These are phyloP conservation scores for Polymixis flavicincta DNA, from an alignment of 2,888 invertebrate genomes.

Conservation along the genomic window DNA sequence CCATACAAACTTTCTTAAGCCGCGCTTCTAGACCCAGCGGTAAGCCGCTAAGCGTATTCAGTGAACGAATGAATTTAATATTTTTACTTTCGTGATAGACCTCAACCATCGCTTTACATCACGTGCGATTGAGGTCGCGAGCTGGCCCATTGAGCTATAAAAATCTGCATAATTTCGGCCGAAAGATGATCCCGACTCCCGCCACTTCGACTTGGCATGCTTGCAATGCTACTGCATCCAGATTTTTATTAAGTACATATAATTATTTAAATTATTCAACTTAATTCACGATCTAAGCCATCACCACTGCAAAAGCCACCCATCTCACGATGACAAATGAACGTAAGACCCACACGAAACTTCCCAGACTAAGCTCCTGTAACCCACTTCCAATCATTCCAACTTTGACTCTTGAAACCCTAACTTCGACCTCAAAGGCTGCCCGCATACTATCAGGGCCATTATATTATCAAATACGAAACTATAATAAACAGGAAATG, in stretches of 20 bases:
- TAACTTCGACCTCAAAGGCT: conserved; percentile 25
- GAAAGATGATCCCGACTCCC: too few relatives aligned
- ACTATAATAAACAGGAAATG: conserved; percentile 66
- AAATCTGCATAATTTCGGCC: too few relatives aligned
- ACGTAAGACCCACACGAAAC: conserved; percentile 8
- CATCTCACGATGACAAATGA: conserved; percentile 21
- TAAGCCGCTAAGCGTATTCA: not conserved
- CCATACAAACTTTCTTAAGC: not conserved
- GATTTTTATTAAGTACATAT: not conserved
- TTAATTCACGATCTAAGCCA: not conserved
- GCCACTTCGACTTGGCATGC: too few relatives aligned
- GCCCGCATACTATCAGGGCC: conserved; percentile 24
- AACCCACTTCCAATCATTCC: not conserved
- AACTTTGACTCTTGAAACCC: conserved; percentile 16
- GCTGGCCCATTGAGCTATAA: too few relatives aligned
- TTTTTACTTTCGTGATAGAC: too few relatives aligned
- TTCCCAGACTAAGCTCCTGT: conserved; percentile 6
- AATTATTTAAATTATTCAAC: not conserved
- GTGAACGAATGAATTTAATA: not conserved
- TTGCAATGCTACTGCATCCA: too few relatives aligned
- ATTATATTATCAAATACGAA: conserved; percentile 58
- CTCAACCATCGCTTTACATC: too few relatives aligned
- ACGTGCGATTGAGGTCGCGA: too few relatives aligned
- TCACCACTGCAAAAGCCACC: not conserved
- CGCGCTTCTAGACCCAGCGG: not conserved